Evolutionary conservation across 2,113 vertebrate species (phyloP).

Genomic region (Steatornis caripensis): DNA sequence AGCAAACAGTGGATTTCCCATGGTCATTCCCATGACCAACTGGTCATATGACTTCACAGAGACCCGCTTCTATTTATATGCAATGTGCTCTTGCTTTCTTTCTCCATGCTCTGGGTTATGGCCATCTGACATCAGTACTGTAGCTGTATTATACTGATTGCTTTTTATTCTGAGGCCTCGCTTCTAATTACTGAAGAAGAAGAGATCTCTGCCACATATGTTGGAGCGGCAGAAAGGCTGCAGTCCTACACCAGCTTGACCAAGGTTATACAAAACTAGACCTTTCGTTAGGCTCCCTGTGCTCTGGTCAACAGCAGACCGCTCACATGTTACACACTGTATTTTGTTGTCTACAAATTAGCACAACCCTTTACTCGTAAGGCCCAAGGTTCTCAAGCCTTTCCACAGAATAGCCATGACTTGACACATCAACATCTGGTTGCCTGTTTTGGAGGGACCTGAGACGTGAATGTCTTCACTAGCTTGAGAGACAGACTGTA

Average conservation of each 20-base stretch:
- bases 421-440: background rate
- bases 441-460: background rate
- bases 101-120: background rate
- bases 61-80: background rate
- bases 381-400: background rate
- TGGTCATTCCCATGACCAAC: too few relatives aligned
- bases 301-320: background rate
- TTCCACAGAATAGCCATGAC: background rate
- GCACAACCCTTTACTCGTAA: background rate
- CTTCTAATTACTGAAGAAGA: background rate
- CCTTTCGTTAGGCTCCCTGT: background rate
- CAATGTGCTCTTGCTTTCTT: background rate
- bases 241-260: background rate
- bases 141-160: background rate
- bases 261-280: background rate
- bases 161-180: background rate
- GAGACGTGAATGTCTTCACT: background rate
- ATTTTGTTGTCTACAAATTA: background rate
- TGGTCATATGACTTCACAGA: background rate
- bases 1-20: too few relatives aligned
- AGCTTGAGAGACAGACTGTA: background rate
- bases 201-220: background rate
- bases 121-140: background rate
- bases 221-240: background rate
- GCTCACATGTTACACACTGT: background rate